phyloP scores from a whole-genome alignment of 2,797 vertebrate species.

The Notoglanidium macrostoma region DNA sequence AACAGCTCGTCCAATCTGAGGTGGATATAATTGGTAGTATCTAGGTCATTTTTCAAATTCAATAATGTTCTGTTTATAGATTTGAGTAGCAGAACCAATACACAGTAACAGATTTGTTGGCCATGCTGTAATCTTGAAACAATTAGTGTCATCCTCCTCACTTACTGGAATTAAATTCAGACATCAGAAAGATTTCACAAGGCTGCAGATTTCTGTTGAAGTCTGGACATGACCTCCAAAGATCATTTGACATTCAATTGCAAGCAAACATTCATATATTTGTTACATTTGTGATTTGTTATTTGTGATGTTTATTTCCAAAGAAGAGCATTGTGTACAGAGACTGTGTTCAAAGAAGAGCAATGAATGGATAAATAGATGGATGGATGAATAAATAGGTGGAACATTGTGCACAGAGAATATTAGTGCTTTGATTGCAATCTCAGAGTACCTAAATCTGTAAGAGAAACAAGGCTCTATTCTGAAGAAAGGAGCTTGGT shows the following conservation, averaged over 20 bases:
- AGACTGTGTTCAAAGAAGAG: no score
- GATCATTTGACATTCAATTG: slow-evolving; percentile 14
- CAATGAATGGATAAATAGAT: no score
- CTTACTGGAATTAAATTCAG: slow-evolving; percentile 13
- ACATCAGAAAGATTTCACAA: not conserved
- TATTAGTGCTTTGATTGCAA: not conserved
- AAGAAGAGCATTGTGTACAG: not conserved
- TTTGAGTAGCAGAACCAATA: not conserved
- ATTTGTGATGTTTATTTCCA: slow-evolving; percentile 23
- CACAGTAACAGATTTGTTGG: not conserved
- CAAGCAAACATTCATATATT: slow-evolving; percentile 8
- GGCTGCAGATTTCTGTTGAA: slow-evolving; percentile 15
- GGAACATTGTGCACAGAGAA: not conserved
- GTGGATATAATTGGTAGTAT: not conserved
- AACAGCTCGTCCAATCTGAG: not conserved
- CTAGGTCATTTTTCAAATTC: not conserved
- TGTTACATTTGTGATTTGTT: no score
- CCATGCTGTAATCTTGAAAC: slow-evolving; percentile 19
- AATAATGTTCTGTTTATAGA: not conserved
- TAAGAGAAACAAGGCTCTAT: not conserved
- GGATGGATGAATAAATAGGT: no score
- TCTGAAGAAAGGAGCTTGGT: not conserved
- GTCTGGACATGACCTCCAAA: not conserved
- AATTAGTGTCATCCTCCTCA: slow-evolving; percentile 2
- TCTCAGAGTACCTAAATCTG: not conserved